Conservation (phyloP, 1,140 invertebrate genomes). For the Dryas iulia region DNA sequence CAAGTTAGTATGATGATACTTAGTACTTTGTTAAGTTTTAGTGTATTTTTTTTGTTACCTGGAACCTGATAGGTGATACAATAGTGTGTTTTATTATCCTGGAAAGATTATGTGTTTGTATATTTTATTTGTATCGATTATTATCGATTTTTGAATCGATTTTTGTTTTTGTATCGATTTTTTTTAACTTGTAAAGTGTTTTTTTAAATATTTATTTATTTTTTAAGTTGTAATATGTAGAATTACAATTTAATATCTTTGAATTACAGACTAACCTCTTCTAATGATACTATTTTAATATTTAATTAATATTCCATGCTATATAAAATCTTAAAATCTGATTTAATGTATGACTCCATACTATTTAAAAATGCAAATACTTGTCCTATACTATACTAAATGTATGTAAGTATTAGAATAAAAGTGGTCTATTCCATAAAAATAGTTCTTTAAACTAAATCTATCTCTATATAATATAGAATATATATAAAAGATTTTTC, state of each 20-base stretch:
- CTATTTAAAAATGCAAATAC: background rate
- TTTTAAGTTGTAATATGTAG: too few species aligned
- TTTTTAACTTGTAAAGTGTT: background rate
- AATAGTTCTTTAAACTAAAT: background rate
- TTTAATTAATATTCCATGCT: background rate
- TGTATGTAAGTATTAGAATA: background rate
- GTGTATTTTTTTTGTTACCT: slow-evolving; percentile 24
- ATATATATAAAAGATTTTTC: too few species aligned
- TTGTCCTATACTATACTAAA: background rate
- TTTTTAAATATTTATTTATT: too few species aligned
- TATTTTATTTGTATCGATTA: background rate
- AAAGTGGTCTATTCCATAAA: background rate
- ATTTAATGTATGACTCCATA: background rate
- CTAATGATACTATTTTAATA: too few species aligned
- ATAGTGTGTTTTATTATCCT: slow-evolving; percentile 36
- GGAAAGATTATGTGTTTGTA: slow-evolving; percentile 20
- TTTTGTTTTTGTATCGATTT: background rate
- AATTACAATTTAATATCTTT: too few species aligned
- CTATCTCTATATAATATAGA: too few species aligned
- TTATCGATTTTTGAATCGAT: background rate
- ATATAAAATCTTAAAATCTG: background rate
- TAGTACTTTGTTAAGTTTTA: slow-evolving; percentile 12
- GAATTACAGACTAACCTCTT: too few species aligned
- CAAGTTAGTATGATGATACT: slow-evolving; percentile 34
- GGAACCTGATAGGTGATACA: slow-evolving; percentile 18